Evolutionary conservation across 2,113 vertebrate species (phyloP).

Genomic region (Antigone vipio): DNA sequence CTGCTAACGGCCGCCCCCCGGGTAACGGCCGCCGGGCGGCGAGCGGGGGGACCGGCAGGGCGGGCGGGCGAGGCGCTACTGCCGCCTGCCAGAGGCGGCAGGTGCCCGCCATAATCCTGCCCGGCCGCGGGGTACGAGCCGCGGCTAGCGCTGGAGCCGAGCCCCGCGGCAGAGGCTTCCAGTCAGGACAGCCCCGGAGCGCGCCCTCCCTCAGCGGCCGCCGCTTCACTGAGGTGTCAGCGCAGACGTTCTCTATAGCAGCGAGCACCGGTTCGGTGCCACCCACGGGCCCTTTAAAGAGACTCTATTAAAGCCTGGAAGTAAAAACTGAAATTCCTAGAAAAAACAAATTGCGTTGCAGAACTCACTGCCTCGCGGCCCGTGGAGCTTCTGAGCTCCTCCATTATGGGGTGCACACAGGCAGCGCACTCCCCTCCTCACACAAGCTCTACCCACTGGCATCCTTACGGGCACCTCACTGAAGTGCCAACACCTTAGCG

Average conservation of each 20-base stretch:
- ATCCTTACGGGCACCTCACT: fast-evolving
- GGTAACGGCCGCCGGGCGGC: not conserved
- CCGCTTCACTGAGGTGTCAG: not conserved
- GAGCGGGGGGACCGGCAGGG: too few species aligned
- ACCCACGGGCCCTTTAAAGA: too few species aligned
- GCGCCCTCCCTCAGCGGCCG: not conserved
- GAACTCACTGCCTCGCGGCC: fast-evolving
- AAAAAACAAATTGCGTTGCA: fast-evolving
- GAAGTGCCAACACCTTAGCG: fast-evolving
- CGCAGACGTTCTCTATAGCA: not conserved
- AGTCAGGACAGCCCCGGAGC: not conserved
- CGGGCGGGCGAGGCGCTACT: not conserved
- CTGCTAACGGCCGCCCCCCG: not conserved
- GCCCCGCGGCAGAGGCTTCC: not conserved
- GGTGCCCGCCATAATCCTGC: not conserved
- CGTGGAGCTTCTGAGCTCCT: fast-evolving
- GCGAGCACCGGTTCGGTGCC: not conserved
- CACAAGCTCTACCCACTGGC: not conserved
- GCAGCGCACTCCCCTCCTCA: fast-evolving
- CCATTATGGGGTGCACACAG: fast-evolving
- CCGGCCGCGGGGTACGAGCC: not conserved
- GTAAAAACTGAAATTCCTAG: not conserved
- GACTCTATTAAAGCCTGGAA: fast-evolving
- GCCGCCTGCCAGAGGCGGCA: not conserved
- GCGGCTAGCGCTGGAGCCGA: not conserved